phyloP scores from a whole-genome alignment of 2,113 vertebrate genomes.

The Notiomystis cincta region DNA sequence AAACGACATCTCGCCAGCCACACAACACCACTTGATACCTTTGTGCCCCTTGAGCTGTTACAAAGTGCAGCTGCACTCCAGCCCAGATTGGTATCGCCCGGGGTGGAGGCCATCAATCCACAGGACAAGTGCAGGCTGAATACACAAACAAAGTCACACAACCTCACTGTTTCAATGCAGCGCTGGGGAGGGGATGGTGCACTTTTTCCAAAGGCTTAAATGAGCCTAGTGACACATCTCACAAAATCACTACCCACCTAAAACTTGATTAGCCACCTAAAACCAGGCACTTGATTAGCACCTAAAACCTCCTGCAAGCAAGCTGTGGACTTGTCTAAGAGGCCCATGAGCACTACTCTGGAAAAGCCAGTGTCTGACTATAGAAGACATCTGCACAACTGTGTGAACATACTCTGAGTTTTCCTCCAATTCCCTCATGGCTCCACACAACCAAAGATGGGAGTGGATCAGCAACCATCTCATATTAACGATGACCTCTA shows the following conservation, averaged over 20 bases:
- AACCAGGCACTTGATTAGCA: too few species aligned
- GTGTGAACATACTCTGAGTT: neutral
- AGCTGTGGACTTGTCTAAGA: neutral
- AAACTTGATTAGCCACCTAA: neutral
- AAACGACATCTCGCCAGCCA: slow-evolving; percentile 43
- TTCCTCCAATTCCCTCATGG: neutral
- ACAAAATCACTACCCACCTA: neutral
- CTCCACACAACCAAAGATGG: neutral
- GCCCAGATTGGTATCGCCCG: slow-evolving; percentile 15
- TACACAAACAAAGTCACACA: neutral
- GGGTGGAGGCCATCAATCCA: slow-evolving; percentile 24
- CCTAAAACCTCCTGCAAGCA: neutral
- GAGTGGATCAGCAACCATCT: neutral
- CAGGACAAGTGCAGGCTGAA: slow-evolving; percentile 15
- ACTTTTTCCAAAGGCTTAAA: neutral
- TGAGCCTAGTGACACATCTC: neutral
- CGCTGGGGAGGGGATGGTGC: neutral
- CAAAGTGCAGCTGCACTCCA: slow-evolving; percentile 61
- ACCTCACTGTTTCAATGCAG: neutral
- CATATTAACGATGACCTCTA: neutral
- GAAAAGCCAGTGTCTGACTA: neutral
- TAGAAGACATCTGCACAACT: neutral
- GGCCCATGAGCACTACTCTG: neutral
- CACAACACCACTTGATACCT: slow-evolving; percentile 50
- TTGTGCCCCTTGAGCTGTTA: slow-evolving; percentile 39